A percentile compares a stretch with the other conserved stretches of the same genome.
These are phyloP conservation scores for Lutjanus campechanus DNA, from an alignment of 2,797 vertebrate species.

Conservation along the genomic window DNA sequence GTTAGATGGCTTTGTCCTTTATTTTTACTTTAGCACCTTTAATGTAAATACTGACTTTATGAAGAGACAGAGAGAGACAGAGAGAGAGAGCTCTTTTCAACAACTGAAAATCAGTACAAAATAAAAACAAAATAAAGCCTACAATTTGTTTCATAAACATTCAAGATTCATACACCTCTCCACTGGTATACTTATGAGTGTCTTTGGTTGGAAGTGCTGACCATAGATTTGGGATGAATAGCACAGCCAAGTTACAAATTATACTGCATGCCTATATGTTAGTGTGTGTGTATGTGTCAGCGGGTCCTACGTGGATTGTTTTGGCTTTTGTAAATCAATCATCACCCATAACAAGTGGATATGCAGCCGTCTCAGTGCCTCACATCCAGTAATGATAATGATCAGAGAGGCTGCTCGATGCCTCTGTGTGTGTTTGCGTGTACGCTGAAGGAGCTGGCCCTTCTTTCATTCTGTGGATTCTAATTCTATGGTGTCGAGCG, in stretches of 20 bases:
- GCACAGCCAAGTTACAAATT: slow-evolving; percentile 39
- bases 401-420: slow-evolving; percentile 28
- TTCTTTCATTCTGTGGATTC: slow-evolving; percentile 62
- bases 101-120: slow-evolving; percentile 40
- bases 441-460: slow-evolving; percentile 48
- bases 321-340: slow-evolving; percentile 39
- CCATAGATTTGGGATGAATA: slow-evolving; percentile 58
- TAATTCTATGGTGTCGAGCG: slow-evolving; percentile 56
- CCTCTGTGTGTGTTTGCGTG: slow-evolving; percentile 45
- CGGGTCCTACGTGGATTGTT: slow-evolving; percentile 36
- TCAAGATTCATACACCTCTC: slow-evolving; percentile 65
- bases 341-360: slow-evolving; percentile 45
- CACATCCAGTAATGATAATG: slow-evolving; percentile 53
- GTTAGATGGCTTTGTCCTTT: slow-evolving; percentile 57
- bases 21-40: slow-evolving; percentile 79
- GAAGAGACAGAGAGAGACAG: slow-evolving; percentile 12
- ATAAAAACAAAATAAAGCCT: slow-evolving; percentile 59
- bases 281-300: slow-evolving; percentile 13
- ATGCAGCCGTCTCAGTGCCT: slow-evolving; percentile 58
- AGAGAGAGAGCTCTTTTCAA: slow-evolving; percentile 6
- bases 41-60: slow-evolving; percentile 67
- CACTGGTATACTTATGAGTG: slow-evolving; percentile 45
- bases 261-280: slow-evolving; percentile 15
- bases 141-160: slow-evolving; percentile 67
- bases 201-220: slow-evolving; percentile 60